These are phyloP conservation scores for Cepphus grylle DNA, from an alignment of 2,113 vertebrate genomes.

Conservation along the genomic window DNA sequence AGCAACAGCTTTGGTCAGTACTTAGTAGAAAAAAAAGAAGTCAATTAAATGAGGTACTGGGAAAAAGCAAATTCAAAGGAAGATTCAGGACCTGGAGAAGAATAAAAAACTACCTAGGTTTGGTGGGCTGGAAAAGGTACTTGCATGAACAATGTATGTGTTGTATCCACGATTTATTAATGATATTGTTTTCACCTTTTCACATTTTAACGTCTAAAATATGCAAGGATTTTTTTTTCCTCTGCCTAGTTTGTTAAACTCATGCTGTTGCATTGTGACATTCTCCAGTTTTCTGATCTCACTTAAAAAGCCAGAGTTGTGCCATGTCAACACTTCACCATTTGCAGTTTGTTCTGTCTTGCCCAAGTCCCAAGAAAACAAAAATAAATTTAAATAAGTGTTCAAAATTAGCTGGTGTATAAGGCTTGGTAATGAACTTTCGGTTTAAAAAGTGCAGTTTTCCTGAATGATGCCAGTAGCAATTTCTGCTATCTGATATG, in stretches of 20 bases:
- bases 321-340: not conserved
- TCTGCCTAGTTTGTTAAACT: not conserved
- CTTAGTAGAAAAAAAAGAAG: not conserved
- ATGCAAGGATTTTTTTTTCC: not conserved
- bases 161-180: not conserved
- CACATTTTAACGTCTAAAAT: not conserved
- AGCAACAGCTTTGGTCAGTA: not conserved
- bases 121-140: not conserved
- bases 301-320: not conserved
- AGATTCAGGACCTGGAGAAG: not conserved
- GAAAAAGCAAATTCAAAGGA: not conserved
- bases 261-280: not conserved
- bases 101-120: not conserved
- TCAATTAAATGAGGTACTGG: not conserved
- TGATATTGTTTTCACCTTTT: not conserved
- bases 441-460: slow-evolving; percentile 7
- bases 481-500: not conserved
- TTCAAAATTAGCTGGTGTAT: not conserved
- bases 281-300: not conserved
- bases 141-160: not conserved
- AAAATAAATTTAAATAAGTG: not conserved
- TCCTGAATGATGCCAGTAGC: not conserved
- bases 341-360: not conserved
- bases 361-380: not conserved
- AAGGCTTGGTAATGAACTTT: not conserved